Base-by-base conservation (phyloP, 1,140 invertebrate genomes). In the Tachypleus tridentatus region DNA sequence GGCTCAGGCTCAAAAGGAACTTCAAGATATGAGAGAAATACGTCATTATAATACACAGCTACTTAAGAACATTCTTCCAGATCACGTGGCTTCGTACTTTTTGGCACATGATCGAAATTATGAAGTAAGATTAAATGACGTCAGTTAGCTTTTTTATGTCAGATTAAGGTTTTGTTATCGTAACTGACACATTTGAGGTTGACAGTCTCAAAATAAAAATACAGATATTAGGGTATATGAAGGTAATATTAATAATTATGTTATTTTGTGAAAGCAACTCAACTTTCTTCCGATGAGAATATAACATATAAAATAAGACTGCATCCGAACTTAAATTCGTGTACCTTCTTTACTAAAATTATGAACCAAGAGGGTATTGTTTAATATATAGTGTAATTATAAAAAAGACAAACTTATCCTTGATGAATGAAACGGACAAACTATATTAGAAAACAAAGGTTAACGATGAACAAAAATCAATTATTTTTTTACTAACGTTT, bases 41-140 rank as follows among this genome's bases (percentile, higher is more conserved):
- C 81, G 88, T 58, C 83, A 87, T 66, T 91, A 91, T 69, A 94
- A 94, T 73, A 83, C 86, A 67, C 88, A 92, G 71, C 78, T 93
- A 0, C 76, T 92, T 57, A 88, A 92, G 72, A 98, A 98, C 74
- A 97, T 98, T 72, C 78, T 99, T 29, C 97, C 97, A 0, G 89
- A 93, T 76, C 94, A 97, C 76, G 95, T 98, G 6, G 94, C 95
- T 2, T 83, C 85, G 68, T 93, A 97, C 75, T 98, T 98, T 78
- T 82, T 98, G 51, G 79, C 84, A n/a, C 80, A 85, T 77, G 81
- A 89, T 76, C 73, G 83, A 84, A 73, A 78, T 84, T 82, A 84
- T 29, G 87, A 91, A 57, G 77, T 77, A 71, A 68, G 68, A 58
- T 11, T 66, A 8, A 54, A 54, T 54, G n/a, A 54, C 53, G n/a